Evolutionary conservation across 2,888 invertebrate genomes (phyloP), one percentile per base, ranked within the genome.

Genomic region (Cacoxenus indagator): DNA sequence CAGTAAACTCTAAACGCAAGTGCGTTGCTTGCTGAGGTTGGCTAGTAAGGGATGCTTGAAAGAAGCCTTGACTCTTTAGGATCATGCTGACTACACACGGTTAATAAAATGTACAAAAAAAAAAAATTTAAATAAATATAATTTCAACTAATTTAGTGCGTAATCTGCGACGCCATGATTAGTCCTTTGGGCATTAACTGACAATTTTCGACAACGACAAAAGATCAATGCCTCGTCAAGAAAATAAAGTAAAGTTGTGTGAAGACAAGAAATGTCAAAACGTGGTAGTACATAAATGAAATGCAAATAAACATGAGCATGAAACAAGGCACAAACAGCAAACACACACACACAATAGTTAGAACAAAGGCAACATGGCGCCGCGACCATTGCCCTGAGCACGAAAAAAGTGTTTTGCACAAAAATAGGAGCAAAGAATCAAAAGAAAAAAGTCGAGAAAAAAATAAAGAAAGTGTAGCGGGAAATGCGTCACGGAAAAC

Each of bases 301-400:
- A 46, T 43, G 61, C 45, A 61, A 27, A 11, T 24, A 51, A 27
- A 46, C 51, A 67, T 51, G 29, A 26, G 45, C 4, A n/a, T 24
- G 14, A 26, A 11, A n/a, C 9, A 4, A 51, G 17, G 43, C 37
- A 24, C 2, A 51, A 37, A 9, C 48, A 26, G 59, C 17, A 22
- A 51, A 17, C 51, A 17, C 17, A 51, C 17, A 51, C 14, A 68
- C 1, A 46, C 26, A 22, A 55, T 55, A 27, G 8, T 8, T 24
- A 26, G 17, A 19, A 26, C 14, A 45, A 22, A 64, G 67, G 61
- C 46, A 73, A 76, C 51, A 51, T 22, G 51, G 22, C 51, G 22
- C 17, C 22, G 48, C 3, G 19, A 19, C 8, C n/a, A 22, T 22
- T 22, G 17, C 4, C 19, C 4, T 14, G 1, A 43, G n/a, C 1